A percentile compares a stretch with the other conserved stretches of the same genome.
phyloP scores from a whole-genome alignment of 2,797 vertebrate genomes.

The Sebastes elongatus region DNA sequence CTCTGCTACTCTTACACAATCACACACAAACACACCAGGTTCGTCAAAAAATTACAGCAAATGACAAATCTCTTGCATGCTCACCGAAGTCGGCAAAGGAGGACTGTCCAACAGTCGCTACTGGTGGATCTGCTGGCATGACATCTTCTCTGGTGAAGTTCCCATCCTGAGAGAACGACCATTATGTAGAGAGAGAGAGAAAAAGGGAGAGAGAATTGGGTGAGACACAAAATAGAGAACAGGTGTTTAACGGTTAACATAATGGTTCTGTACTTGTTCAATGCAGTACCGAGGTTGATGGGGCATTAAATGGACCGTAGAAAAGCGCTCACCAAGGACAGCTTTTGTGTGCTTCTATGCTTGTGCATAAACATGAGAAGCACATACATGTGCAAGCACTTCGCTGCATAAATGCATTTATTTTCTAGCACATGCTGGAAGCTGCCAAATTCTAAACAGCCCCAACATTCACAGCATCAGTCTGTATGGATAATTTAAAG shows the following conservation, averaged over 20 bases:
- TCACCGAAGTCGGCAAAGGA: slow-evolving; percentile 96
- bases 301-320: not conserved
- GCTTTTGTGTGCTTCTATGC: not conserved
- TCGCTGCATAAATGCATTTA: not conserved
- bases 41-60: not conserved
- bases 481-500: not conserved
- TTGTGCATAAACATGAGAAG: slow-evolving; percentile 12
- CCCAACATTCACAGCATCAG: not conserved
- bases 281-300: not conserved
- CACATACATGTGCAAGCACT: not conserved
- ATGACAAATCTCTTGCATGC: slow-evolving; percentile 46
- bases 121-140: slow-evolving; percentile 45
- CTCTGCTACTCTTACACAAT: not conserved
- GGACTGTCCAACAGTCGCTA: slow-evolving; percentile 86
- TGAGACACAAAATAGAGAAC: not conserved
- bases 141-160: slow-evolving; percentile 81
- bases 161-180: slow-evolving; percentile 83
- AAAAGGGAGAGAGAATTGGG: not conserved
- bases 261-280: not conserved
- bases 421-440: not conserved
- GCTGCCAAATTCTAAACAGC: not conserved
- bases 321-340: not conserved
- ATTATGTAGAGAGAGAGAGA: not conserved
- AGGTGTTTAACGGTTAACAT: not conserved
- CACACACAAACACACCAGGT: not conserved